Evolutionary conservation across 2,797 vertebrate genomes (phyloP).

Genomic region (Pristis pectinata): DNA sequence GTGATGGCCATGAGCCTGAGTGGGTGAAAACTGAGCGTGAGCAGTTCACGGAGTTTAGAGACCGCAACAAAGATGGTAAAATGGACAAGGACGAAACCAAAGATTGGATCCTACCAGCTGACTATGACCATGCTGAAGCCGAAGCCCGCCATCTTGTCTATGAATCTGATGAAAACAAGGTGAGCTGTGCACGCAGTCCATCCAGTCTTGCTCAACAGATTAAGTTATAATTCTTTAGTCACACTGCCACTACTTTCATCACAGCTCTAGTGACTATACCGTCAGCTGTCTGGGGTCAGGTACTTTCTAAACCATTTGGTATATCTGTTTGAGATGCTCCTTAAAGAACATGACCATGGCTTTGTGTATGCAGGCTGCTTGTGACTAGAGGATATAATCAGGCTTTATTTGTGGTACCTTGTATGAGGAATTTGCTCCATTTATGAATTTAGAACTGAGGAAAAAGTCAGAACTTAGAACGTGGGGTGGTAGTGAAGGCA

Average conservation of each 20-base stretch:
- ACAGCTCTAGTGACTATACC: background rate
- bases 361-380: no score
- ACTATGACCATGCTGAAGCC: slow-evolving; percentile 78
- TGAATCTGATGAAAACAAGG: slow-evolving; percentile 79
- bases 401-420: no score
- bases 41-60: slow-evolving; percentile 80
- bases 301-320: background rate
- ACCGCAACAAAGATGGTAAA: slow-evolving; percentile 84
- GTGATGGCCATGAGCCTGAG: slow-evolving; percentile 69
- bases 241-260: background rate
- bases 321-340: no score
- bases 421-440: no score
- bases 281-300: background rate
- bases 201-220: background rate
- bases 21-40: slow-evolving; percentile 81
- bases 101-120: slow-evolving; percentile 87
- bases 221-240: background rate
- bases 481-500: no score
- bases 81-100: slow-evolving; percentile 86
- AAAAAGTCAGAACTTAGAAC: no score
- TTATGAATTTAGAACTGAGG: no score
- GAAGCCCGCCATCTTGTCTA: slow-evolving; percentile 83
- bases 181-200: slow-evolving; percentile 43
- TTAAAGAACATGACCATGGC: no score
- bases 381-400: no score